Percentiles rank a stretch among this genome's conserved stretches.
These are phyloP conservation scores for Pantherophis alleghaniensis DNA, from an alignment of 2,797 vertebrate species.

Conservation along the genomic window DNA sequence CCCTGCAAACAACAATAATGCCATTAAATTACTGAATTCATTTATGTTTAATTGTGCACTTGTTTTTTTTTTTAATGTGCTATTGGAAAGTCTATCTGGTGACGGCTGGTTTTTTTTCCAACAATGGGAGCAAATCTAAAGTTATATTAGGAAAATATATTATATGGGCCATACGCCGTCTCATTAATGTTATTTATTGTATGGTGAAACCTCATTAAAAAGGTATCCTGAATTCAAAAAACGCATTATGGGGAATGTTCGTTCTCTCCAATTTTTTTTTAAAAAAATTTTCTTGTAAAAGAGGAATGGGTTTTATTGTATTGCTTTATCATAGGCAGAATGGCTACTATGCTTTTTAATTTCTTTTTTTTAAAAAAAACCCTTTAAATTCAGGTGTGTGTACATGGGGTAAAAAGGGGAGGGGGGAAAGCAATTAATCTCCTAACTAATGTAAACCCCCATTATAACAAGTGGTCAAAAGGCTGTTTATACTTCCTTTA, in stretches of 20 bases:
- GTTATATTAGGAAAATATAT: conserved; percentile 81
- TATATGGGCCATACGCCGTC: conserved; percentile 78
- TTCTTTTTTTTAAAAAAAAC: conserved; percentile 74
- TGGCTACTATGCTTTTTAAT: conserved; percentile 71
- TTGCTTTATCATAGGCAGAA: conserved; percentile 75
- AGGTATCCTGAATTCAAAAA: conserved; percentile 88
- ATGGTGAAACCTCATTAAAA: conserved; percentile 89
- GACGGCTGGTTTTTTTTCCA: conserved; percentile 74
- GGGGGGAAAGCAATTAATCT: conserved; percentile 86
- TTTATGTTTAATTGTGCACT: conserved; percentile 82
- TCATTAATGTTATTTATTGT: conserved; percentile 94
- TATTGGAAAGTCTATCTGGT: conserved; percentile 65
- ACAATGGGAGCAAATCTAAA: conserved; percentile 75
- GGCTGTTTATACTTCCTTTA: conserved; percentile 68
- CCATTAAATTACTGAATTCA: conserved; percentile 79
- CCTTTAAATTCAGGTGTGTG: conserved; percentile 82
- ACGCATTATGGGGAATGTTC: conserved; percentile 84
- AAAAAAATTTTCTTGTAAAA: conserved; percentile 20
- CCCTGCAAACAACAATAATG: conserved; percentile 64
- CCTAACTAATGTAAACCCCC: conserved; percentile 79
- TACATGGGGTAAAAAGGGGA: conserved; percentile 70
- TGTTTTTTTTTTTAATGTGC: conserved; percentile 73
- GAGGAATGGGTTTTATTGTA: conserved; percentile 77
- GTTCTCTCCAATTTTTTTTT: conserved; percentile 66
- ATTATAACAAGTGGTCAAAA: conserved; percentile 76